Evolutionary conservation across 2,797 vertebrate species (phyloP).

Genomic region (Salarias fasciatus): DNA sequence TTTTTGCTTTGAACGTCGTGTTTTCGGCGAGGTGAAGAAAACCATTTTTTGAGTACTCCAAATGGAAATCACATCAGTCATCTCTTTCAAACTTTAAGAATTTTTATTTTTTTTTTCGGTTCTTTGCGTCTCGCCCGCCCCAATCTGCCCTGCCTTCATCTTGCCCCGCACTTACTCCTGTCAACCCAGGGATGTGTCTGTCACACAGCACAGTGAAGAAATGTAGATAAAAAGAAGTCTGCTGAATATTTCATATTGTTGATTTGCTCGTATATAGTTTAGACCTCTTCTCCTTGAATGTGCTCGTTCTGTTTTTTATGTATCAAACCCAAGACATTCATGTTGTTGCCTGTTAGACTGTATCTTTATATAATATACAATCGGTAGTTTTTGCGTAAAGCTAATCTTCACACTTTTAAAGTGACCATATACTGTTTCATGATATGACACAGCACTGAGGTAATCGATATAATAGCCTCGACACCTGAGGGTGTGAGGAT

Average conservation of each 20-base stretch:
- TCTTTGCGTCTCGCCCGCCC: slow-evolving; percentile 37
- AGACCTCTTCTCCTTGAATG: neutral
- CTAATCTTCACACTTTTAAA: neutral
- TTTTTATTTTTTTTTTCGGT: slow-evolving; percentile 26
- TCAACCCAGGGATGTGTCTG: slow-evolving; percentile 36
- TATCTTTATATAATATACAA: too few relatives aligned
- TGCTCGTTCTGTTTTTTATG: neutral
- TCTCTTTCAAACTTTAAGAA: slow-evolving; percentile 29
- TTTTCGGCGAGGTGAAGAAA: slow-evolving; percentile 34
- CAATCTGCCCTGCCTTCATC: slow-evolving; percentile 7
- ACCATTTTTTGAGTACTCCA: slow-evolving; percentile 21
- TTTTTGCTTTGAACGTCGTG: slow-evolving; percentile 53
- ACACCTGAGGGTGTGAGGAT: too few relatives aligned
- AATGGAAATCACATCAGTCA: slow-evolving; percentile 50
- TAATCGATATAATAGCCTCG: neutral
- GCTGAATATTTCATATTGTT: neutral
- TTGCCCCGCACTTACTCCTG: slow-evolving; percentile 9
- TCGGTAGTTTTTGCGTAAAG: neutral
- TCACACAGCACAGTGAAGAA: slow-evolving; percentile 17
- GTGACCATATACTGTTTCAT: neutral
- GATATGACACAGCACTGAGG: neutral
- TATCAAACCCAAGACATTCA: neutral
- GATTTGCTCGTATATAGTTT: neutral
- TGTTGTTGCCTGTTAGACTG: neutral
- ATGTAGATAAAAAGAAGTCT: slow-evolving; percentile 8